phyloP scores from a whole-genome alignment of 2,888 invertebrate genomes.

The Drymonia ruficornis region DNA sequence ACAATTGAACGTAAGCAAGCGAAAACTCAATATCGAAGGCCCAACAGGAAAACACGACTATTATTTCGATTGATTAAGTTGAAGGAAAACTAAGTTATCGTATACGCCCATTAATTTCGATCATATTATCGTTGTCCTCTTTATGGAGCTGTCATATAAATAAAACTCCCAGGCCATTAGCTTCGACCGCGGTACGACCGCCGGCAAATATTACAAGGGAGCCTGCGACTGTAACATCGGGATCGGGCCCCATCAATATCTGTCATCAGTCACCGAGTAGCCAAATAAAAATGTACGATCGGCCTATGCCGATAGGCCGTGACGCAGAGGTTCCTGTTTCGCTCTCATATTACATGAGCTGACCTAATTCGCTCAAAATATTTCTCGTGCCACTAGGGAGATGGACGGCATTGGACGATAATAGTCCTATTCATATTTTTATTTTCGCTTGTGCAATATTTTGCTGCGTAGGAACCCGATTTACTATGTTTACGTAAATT shows the following conservation, averaged over 20 bases:
- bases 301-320: slow-evolving; percentile 52
- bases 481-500: slow-evolving; percentile 9
- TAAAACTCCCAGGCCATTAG: slow-evolving; percentile 71
- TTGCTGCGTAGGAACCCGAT: neutral
- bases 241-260: slow-evolving; percentile 75
- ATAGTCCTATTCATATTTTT: slow-evolving; percentile 23
- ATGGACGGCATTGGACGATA: slow-evolving; percentile 31
- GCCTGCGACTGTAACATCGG: slow-evolving; percentile 55
- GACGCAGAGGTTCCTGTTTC: slow-evolving; percentile 59
- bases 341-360: slow-evolving; percentile 65
- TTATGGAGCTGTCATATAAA: slow-evolving; percentile 73
- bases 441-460: slow-evolving; percentile 11
- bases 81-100: slow-evolving; percentile 51
- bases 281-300: slow-evolving; percentile 78
- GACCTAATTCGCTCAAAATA: slow-evolving; percentile 64
- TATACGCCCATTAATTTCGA: slow-evolving; percentile 63
- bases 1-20: slow-evolving; percentile 16
- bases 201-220: slow-evolving; percentile 62
- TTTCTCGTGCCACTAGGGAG: slow-evolving; percentile 43
- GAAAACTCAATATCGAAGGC: slow-evolving; percentile 20
- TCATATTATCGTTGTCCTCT: slow-evolving; percentile 64
- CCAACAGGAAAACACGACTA: slow-evolving; percentile 37
- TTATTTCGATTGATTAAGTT: slow-evolving; percentile 45
- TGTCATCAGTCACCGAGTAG: slow-evolving; percentile 74
- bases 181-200: slow-evolving; percentile 50